Evolutionary conservation across 2,113 vertebrate genomes (phyloP).

Genomic region (Callorhinus ursinus): DNA sequence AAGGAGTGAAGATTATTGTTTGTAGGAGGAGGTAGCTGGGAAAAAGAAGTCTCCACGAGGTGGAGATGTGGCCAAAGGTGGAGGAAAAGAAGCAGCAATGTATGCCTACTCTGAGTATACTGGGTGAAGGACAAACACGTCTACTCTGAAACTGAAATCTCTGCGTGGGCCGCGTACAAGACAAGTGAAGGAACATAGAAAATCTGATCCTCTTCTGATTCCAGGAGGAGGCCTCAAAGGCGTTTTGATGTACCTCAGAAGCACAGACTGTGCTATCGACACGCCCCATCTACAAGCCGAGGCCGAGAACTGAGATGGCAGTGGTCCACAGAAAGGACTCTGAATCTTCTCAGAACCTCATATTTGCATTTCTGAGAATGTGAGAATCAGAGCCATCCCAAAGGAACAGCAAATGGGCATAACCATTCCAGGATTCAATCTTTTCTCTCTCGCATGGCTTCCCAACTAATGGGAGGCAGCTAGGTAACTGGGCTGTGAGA

Average conservation of each 20-base stretch:
- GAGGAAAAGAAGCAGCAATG: neutral
- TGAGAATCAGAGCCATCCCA: neutral
- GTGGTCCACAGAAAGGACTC: neutral
- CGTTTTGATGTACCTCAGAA: neutral
- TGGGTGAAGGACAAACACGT: neutral
- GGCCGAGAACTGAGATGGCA: neutral
- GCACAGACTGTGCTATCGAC: neutral
- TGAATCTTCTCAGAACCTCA: neutral
- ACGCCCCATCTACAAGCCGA: neutral
- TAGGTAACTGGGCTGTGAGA: neutral
- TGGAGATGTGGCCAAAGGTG: neutral
- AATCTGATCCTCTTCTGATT: neutral
- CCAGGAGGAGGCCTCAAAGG: neutral
- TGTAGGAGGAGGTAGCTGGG: neutral
- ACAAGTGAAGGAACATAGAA: neutral
- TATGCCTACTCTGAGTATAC: neutral
- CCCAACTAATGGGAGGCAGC: neutral
- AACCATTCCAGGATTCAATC: neutral
- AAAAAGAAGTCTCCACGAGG: neutral
- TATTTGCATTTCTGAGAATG: neutral
- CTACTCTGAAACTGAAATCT: neutral
- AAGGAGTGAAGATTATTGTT: neutral
- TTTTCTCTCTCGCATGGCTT: neutral
- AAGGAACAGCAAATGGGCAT: neutral
- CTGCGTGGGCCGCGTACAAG: too few relatives aligned